A percentile compares a stretch with the other conserved stretches of the same genome.
These are phyloP conservation scores for Thyatira batis DNA, from an alignment of 2,888 invertebrate genomes.

Conservation along the genomic window DNA sequence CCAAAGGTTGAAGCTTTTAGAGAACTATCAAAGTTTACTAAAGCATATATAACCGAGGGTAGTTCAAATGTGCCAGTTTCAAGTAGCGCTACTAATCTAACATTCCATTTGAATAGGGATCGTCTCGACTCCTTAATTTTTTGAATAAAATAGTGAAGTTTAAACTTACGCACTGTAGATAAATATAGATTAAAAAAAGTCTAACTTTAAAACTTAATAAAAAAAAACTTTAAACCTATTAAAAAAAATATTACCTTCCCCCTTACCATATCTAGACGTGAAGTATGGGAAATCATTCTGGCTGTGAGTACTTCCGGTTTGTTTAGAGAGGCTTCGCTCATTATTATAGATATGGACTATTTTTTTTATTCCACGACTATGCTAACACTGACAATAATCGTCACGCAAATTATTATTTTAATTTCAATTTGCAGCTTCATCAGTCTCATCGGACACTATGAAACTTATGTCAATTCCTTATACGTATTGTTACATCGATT, in stretches of 20 bases:
- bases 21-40: slow-evolving; percentile 8
- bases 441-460: slow-evolving; percentile 22
- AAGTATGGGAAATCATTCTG: slow-evolving; percentile 79
- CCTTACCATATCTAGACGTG: slow-evolving; percentile 77
- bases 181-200: slow-evolving; percentile 73
- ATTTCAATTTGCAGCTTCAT: slow-evolving; percentile 23
- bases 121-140: slow-evolving; percentile 57
- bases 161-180: slow-evolving; percentile 80
- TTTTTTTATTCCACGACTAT: slow-evolving; percentile 15
- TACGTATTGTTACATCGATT: slow-evolving; percentile 41
- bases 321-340: slow-evolving; percentile 60
- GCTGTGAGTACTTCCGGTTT: slow-evolving; percentile 76
- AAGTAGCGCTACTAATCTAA: slow-evolving; percentile 70
- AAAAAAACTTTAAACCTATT: slow-evolving; percentile 50
- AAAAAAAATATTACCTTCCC: slow-evolving; percentile 61
- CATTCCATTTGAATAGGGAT: slow-evolving; percentile 70
- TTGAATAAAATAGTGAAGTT: slow-evolving; percentile 73
- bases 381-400: slow-evolving; percentile 64
- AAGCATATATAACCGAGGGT: slow-evolving; percentile 14
- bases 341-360: slow-evolving; percentile 32
- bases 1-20: slow-evolving; percentile 25
- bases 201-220: slow-evolving; percentile 58
- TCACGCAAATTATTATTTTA: slow-evolving; percentile 34
- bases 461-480: slow-evolving; percentile 58
- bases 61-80: slow-evolving; percentile 42